Base-by-base conservation (phyloP, 2,888 invertebrate genomes). In the Netelia melanura region DNA sequence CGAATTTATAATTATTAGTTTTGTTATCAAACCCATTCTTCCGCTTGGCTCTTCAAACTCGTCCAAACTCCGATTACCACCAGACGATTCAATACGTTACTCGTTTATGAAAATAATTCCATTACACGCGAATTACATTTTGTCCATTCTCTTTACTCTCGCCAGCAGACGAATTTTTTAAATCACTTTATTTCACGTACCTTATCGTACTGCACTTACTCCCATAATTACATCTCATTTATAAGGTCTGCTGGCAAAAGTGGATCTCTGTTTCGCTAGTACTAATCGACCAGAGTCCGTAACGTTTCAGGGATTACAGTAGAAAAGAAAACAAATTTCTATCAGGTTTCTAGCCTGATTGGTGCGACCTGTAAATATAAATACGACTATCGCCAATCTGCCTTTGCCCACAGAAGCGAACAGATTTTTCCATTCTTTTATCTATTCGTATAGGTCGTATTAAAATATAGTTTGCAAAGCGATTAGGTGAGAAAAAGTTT, bases 41-140 rank as follows among this genome's bases (percentile, higher is more conserved):
- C 2, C 23, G 21, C 43, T 58, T n/a, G 64, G 62, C 62, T 14
- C 11, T 58, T 21, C 44, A 38, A 75, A 75, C 9, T 25, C 38
- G 3, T 14, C 21, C 25, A 25, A 48, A 48, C 14, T 48, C 48
- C 48, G 14, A 48, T 14, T 48, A 11, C 11, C 48, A 48, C 48
- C 11, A 10, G 48, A 48, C 48, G 48, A 48, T 14, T 48, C 48
- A 14, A 48, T 14, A 5, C 48, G 23, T 11, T 48, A 48, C n/a
- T 44, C 44, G 23, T 74, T 74, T 38, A 79, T 38, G 77, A 79
- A 79, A 79, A 75, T 78, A 74, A 74, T 62, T 74, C 43, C n/a
- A 25, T 54, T 25, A 17, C 17, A 52, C 11, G 23, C 52, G 25
- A 21, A n/a, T 75, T 75, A 3, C 25, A 52, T 2, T 71, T 56